phyloP scores from a whole-genome alignment of 2,113 vertebrate species.

The Vombatus ursinus region DNA sequence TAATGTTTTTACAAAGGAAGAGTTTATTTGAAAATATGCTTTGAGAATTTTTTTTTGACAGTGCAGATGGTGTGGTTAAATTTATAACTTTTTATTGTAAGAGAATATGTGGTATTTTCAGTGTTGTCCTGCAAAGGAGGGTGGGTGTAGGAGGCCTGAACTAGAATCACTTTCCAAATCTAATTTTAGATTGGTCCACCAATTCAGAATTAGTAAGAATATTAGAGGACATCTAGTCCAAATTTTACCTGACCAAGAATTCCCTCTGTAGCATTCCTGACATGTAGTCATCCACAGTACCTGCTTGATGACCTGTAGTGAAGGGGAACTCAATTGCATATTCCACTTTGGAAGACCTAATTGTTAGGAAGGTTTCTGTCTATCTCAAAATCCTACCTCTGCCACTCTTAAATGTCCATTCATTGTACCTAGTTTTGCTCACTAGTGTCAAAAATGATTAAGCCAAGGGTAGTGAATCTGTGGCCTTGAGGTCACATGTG shows the following conservation, averaged over 20 bases:
- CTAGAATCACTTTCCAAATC: not conserved
- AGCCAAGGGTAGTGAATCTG: too few relatives aligned
- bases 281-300: not conserved
- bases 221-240: not conserved
- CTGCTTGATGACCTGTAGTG: not conserved
- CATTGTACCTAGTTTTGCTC: not conserved
- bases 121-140: not conserved
- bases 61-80: not conserved
- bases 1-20: not conserved
- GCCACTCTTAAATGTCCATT: not conserved
- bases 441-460: too few relatives aligned
- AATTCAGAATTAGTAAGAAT: not conserved
- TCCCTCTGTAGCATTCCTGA: not conserved
- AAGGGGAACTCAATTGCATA: not conserved
- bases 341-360: not conserved
- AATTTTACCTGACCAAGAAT: too few relatives aligned
- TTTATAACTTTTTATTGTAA: not conserved
- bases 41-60: not conserved
- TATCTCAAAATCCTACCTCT: not conserved
- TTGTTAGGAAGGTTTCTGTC: not conserved
- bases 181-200: not conserved
- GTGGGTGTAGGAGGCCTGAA: not conserved
- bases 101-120: not conserved
- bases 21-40: not conserved
- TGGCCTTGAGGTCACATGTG: too few relatives aligned